These are phyloP conservation scores for Sminthurinus aureus DNA, from an alignment of 2,888 invertebrate species.

Conservation along the genomic window DNA sequence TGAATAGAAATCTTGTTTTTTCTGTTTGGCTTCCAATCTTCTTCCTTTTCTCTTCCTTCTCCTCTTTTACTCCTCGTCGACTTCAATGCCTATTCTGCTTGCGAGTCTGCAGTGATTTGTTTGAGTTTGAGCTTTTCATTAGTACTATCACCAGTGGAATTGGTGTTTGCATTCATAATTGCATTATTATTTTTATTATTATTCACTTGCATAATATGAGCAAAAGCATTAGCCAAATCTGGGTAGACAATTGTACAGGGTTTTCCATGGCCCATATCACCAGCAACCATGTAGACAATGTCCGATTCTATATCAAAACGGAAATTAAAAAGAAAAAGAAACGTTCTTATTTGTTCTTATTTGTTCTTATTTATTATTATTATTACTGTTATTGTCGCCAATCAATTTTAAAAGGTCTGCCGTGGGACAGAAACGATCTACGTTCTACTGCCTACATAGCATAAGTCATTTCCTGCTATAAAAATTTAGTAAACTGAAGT, in stretches of 20 bases:
- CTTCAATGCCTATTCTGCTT: no score
- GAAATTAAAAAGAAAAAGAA: neutral
- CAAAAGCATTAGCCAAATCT: conserved; percentile 30
- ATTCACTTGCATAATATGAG: conserved; percentile 31
- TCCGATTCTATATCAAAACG: conserved; percentile 18
- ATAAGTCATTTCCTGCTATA: no score
- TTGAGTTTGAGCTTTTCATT: neutral
- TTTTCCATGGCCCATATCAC: neutral
- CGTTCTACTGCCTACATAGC: no score
- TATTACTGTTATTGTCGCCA: neutral
- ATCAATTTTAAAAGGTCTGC: neutral
- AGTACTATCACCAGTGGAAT: neutral
- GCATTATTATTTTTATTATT: neutral
- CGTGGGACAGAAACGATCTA: neutral
- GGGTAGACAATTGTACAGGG: conserved; percentile 25
- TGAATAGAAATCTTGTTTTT: no score
- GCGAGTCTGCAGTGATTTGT: neutral
- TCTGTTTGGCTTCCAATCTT: no score
- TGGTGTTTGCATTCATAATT: neutral
- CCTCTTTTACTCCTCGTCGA: no score
- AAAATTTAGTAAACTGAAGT: no score
- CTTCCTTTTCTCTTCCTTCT: no score
- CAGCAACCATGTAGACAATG: conserved; percentile 18
- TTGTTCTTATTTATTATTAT: neutral
- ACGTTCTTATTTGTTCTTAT: neutral